Conservation (phyloP, 2,113 vertebrate species). For the Antigone vipio region DNA sequence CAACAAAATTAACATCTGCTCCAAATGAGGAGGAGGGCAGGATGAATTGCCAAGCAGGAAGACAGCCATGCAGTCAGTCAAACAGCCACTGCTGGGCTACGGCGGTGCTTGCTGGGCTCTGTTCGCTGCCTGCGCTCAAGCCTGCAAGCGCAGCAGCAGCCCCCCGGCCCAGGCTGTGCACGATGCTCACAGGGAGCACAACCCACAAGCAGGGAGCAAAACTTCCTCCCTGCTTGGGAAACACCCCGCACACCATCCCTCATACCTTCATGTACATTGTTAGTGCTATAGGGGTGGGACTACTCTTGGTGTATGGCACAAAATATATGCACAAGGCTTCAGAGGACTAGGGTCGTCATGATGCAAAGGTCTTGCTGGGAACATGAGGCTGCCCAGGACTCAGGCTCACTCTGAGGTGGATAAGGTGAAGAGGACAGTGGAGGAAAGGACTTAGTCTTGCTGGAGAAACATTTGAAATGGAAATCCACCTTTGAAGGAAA, state of each 20-base stretch:
- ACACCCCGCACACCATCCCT: background rate
- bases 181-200: rapidly evolving
- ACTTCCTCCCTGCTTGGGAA: background rate
- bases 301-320: background rate
- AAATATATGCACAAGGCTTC: background rate
- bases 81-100: background rate
- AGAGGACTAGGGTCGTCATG: background rate
- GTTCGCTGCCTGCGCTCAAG: background rate
- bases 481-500: background rate
- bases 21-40: background rate
- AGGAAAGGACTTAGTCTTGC: background rate
- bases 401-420: background rate
- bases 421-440: background rate
- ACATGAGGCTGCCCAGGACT: background rate
- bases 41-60: background rate
- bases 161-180: background rate
- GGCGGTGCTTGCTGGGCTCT: rapidly evolving
- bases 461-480: background rate
- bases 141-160: too few relatives aligned
- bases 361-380: background rate
- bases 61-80: background rate
- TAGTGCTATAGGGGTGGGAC: background rate
- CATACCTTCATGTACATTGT: rapidly evolving
- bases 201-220: background rate
- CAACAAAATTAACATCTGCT: background rate